Conservation (phyloP, 2,113 vertebrate genomes). For the Petroica traversi region DNA sequence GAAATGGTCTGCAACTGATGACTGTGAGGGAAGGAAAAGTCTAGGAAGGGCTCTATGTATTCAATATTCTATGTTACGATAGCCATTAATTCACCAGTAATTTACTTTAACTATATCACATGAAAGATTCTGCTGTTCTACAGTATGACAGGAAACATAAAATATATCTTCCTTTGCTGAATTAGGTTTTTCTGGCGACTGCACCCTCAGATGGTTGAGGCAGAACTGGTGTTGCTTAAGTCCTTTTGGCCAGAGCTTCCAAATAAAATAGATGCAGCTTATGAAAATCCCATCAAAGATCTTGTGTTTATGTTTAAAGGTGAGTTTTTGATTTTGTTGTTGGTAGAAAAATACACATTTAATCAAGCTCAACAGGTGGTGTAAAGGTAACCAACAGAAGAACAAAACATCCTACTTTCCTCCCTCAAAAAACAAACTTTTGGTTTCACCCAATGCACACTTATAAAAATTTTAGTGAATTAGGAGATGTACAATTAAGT, state of each 20-base stretch:
- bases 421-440: fast-evolving
- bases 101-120: not conserved
- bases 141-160: not conserved
- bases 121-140: not conserved
- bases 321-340: conserved; percentile 41
- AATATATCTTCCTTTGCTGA: not conserved
- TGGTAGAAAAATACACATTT: not conserved
- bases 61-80: not conserved
- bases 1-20: not conserved
- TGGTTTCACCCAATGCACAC: not conserved
- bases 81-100: not conserved
- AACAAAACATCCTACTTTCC: not conserved
- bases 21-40: not conserved
- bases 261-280: conserved; percentile 90
- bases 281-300: conserved; percentile 86
- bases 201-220: conserved; percentile 87
- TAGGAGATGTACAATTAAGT: not conserved
- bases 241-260: conserved; percentile 92
- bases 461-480: not conserved
- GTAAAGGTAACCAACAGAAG: not conserved
- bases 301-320: conserved; percentile 90
- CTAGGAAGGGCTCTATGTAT: not conserved
- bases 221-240: conserved; percentile 83
- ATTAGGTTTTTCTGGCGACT: conserved; percentile 93
- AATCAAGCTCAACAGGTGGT: not conserved